A percentile compares a stretch with the other conserved stretches of the same genome.
phyloP scores from a whole-genome alignment of 1,140 invertebrate genomes.

The Brachionus asplanchnoidis region DNA sequence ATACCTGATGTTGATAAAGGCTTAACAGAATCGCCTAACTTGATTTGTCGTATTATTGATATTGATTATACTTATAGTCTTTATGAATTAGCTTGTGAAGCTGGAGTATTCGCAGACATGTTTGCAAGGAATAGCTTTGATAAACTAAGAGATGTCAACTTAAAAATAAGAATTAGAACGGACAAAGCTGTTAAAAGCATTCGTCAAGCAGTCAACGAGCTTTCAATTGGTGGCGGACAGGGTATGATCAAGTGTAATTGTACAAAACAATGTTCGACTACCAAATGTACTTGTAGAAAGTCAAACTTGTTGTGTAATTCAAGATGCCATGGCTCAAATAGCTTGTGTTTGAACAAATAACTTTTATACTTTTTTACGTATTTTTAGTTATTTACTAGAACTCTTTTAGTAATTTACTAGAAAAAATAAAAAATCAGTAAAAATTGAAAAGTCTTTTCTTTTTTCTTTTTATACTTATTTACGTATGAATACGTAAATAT shows the following conservation, averaged over 20 bases:
- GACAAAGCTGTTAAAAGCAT: background rate
- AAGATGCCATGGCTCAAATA: slow-evolving; percentile 23
- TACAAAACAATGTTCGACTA: background rate
- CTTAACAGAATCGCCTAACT: background rate
- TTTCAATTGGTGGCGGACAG: background rate
- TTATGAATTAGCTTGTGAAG: background rate
- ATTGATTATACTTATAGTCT: background rate
- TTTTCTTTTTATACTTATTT: background rate
- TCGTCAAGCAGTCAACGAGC: background rate
- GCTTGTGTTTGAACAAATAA: background rate
- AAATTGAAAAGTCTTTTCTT: background rate
- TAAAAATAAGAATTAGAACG: background rate
- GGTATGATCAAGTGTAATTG: slow-evolving; percentile 13
- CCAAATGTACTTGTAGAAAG: background rate
- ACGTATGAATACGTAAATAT: slow-evolving; percentile 20
- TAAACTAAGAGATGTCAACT: background rate
- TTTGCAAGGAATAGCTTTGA: background rate
- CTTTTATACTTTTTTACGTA: background rate
- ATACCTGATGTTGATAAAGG: slow-evolving; percentile 11
- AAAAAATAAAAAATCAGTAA: background rate
- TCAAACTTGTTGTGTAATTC: slow-evolving; percentile 1
- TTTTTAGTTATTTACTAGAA: background rate
- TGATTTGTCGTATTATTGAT: background rate
- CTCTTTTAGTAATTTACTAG: background rate
- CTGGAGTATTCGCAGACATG: background rate